Base-by-base conservation (phyloP, 2,113 vertebrate species). In the Gavialis gangeticus region DNA sequence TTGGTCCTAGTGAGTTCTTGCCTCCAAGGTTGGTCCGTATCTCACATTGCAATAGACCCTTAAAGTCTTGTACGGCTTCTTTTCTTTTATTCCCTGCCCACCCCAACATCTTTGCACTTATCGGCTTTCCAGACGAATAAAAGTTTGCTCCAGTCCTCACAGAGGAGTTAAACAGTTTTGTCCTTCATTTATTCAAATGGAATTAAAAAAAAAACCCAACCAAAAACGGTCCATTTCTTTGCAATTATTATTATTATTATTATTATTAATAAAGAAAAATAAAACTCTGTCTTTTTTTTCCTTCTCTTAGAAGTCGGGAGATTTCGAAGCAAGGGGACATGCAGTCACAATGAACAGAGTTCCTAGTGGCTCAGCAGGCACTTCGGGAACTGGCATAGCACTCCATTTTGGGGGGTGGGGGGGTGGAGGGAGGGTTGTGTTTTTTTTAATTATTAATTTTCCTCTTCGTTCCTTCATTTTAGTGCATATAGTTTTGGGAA, bases 291-390 rank as follows among this genome's bases (percentile, higher is more conserved):
- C 93, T 84, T 57, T 60, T 15, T 1, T 37, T 37, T 37, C 37
- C 37, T 37, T 37, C 37, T 37, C 37, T 78, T 5, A 8, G 69
- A 75, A 94, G 95, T 91, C 89, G 87, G 84, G 89, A 85, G 94
- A 82, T 93, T 94, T 71, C 25, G 24, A 94, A 91, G 96, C 95
- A 66, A 88, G 67, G 87, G 75, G 91, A 82, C 37, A 21, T 54
- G 88, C 54, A 21, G 85, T 54, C 19, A 18, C 73, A 79, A 80
- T 25, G 60, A 96, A 88, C 30, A 76, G 75, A 94, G 87, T 90
- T 96, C 95, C 97, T 94, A 88, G 88, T 54, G 89, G 98, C 97
- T 98, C 98, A 98, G 98, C 98, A 99, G 99, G 99, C 99, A 99
- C 99, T 99, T 98, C 92, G 80, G n/a, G 88, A 96, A 91, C 94